phyloP scores from a whole-genome alignment of 2,113 vertebrate genomes.

The Prunella himalayana region DNA sequence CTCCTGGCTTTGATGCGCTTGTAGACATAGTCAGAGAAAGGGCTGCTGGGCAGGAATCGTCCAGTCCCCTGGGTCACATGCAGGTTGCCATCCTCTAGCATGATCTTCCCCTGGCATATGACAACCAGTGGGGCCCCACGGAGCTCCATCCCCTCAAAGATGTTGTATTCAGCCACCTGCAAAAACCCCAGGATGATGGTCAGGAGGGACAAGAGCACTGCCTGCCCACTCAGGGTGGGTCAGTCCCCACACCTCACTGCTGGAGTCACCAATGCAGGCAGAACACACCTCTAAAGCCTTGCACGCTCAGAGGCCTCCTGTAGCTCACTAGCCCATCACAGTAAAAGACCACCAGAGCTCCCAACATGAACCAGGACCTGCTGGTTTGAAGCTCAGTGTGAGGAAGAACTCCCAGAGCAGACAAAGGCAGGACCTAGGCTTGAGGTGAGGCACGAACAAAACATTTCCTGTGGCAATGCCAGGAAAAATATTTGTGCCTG shows the following conservation, averaged over 20 bases:
- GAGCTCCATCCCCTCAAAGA: slow-evolving; percentile 96
- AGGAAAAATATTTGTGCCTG: neutral
- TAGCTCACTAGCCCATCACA: neutral
- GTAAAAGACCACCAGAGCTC: neutral
- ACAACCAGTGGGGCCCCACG: slow-evolving; percentile 88
- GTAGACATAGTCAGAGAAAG: slow-evolving; percentile 93
- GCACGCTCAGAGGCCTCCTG: neutral
- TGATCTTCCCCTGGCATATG: slow-evolving; percentile 95
- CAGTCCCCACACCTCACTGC: neutral
- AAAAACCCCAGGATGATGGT: neutral
- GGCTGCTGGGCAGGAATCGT: slow-evolving; percentile 88
- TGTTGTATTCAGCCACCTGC: slow-evolving; percentile 92
- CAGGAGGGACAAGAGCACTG: neutral
- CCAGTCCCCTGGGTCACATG: slow-evolving; percentile 86
- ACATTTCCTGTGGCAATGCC: neutral
- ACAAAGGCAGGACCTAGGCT: neutral
- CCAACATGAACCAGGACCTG: neutral
- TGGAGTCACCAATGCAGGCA: neutral
- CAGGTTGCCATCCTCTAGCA: slow-evolving; percentile 91
- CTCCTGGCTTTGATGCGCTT: slow-evolving; percentile 96
- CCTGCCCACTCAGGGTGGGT: neutral
- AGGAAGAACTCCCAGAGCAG: neutral
- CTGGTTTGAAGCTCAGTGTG: neutral
- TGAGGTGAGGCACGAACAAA: neutral
- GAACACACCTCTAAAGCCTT: neutral